phyloP scores from a whole-genome alignment of 2,113 vertebrate species.

The Pelusios castaneus region DNA sequence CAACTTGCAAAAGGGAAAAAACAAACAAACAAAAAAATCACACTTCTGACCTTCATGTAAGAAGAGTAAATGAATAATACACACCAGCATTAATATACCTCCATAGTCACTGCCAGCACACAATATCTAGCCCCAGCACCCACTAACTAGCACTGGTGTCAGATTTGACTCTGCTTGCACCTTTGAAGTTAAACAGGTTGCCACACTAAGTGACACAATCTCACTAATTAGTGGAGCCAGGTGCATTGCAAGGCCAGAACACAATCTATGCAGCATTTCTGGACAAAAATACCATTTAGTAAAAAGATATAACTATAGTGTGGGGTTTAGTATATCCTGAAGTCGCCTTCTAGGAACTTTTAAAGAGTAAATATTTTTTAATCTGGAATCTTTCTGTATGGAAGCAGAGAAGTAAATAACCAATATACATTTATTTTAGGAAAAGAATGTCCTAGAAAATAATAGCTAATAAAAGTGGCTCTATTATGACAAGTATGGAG shows the following conservation, averaged over 20 bases:
- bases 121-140: too few species aligned
- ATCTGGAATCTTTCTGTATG: neutral
- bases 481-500: neutral
- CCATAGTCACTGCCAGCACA: neutral
- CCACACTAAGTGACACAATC: neutral
- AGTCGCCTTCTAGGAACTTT: neutral
- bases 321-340: neutral
- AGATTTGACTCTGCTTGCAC: neutral
- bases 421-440: neutral
- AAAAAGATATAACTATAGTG: neutral
- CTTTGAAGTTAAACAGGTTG: neutral
- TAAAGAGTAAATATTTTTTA: conserved; percentile 5
- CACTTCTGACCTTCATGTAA: neutral
- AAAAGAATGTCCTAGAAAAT: neutral
- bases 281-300: neutral
- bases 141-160: neutral
- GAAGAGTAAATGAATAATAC: neutral
- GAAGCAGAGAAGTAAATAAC: neutral
- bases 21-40: too few species aligned
- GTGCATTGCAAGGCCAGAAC: neutral
- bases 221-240: too few species aligned
- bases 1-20: neutral
- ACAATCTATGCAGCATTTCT: neutral
- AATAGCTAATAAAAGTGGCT: neutral
- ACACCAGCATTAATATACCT: neutral